A percentile compares a stretch with the other conserved stretches of the same genome.
Conservation (phyloP, 1,140 invertebrate genomes). For the Homarus americanus region DNA sequence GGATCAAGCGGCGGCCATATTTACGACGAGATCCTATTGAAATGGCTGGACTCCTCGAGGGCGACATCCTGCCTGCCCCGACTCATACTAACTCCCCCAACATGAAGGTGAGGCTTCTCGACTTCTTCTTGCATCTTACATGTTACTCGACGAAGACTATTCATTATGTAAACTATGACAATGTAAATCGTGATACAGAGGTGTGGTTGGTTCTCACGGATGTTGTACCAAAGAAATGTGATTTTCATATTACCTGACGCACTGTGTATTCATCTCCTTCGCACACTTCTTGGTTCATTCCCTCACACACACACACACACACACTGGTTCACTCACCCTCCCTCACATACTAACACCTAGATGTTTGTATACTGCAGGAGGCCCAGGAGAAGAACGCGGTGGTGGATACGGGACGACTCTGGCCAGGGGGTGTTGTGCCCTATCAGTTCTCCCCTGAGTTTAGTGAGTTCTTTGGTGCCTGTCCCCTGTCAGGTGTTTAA, state of each 20-base stretch:
- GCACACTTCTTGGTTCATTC: neutral
- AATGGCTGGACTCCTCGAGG: conserved; percentile 36
- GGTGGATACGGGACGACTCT: conserved; percentile 20
- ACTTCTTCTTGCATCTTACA: neutral
- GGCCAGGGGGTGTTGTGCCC: conserved; percentile 24
- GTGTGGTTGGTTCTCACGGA: neutral
- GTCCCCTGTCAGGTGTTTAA: no score
- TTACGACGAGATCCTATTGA: conserved; percentile 49
- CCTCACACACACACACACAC: neutral
- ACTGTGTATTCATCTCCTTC: neutral
- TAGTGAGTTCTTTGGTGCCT: conserved; percentile 44
- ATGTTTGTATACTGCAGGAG: conserved; percentile 1
- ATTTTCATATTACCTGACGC: neutral
- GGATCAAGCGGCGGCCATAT: neutral
- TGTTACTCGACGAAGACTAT: no score
- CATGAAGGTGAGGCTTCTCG: neutral
- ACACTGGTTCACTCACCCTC: neutral
- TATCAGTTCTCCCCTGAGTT: conserved; percentile 59
- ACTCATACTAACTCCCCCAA: neutral
- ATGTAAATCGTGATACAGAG: neutral
- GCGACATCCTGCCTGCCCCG: conserved; percentile 47
- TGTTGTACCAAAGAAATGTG: neutral
- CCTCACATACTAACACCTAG: neutral
- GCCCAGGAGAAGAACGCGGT: conserved; percentile 57
- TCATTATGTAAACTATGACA: neutral